A percentile compares a stretch with the other conserved stretches of the same genome.
These are phyloP conservation scores for Willisornis vidua DNA, from an alignment of 2,113 vertebrate species.

Conservation along the genomic window DNA sequence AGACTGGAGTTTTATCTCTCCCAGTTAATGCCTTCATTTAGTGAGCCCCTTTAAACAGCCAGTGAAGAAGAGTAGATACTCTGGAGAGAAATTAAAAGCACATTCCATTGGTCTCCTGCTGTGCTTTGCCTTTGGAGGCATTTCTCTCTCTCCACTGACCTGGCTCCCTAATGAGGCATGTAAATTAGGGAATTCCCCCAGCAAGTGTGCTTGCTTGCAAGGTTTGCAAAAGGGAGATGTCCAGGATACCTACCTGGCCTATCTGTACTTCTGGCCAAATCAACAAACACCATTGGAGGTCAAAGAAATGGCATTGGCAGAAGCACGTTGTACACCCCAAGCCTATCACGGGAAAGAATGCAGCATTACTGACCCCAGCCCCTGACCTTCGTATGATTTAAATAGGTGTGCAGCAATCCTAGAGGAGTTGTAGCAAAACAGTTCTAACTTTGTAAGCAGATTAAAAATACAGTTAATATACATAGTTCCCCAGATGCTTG, in stretches of 20 bases:
- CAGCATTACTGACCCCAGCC: neutral
- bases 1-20: neutral
- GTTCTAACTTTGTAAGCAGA: neutral
- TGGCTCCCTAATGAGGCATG: neutral
- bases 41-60: neutral
- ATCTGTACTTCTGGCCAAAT: neutral
- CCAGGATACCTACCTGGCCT: neutral
- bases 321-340: neutral
- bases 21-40: neutral
- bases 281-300: neutral
- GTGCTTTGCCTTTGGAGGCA: neutral
- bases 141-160: neutral
- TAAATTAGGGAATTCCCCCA: neutral
- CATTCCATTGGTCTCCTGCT: neutral
- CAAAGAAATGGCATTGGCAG: neutral
- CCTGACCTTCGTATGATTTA: slow-evolving; percentile 12
- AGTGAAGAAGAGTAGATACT: neutral
- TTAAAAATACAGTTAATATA: slow-evolving; percentile 6
- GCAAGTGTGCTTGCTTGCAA: neutral
- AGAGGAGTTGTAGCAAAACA: neutral
- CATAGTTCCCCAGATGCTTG: slow-evolving; percentile 1
- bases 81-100: slow-evolving; percentile 2
- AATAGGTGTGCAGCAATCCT: neutral
- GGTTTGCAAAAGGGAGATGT: neutral
- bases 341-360: neutral